Base-by-base conservation (phyloP, 2,113 vertebrate species). In the Indicator maculatus region DNA sequence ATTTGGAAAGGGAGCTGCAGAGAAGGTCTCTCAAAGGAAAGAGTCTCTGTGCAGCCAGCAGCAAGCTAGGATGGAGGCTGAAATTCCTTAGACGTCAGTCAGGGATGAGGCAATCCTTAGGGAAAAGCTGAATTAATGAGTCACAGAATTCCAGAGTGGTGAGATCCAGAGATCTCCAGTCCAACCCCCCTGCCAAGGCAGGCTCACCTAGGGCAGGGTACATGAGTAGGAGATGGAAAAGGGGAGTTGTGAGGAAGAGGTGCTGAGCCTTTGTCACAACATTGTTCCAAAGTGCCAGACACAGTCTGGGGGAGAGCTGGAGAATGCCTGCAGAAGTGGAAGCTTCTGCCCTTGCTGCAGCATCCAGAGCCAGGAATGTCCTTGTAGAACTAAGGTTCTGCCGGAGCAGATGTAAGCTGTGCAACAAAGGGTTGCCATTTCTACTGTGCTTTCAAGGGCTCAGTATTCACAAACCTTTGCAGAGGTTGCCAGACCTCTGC, bases 271-370 rank as follows among this genome's bases (percentile, higher is more conserved):
- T 73, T 28, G 3, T 36, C 47, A 9, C 19, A 5, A 12, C 4
- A 5, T 3, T 23, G 10, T 27, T 27, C 1, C 2, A n/a, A 23
- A 3, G 2, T 47, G 16, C 14, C 52, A 41, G 60, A 73, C 39
- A 8, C 38, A 14, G 9, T 21, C 41, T 27, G 2, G 7, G 60
- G 28, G 3, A 26, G 60, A 67, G 28, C 24, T 41, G 72, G 33
- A 69, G 50, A 33, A 4, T 2, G 11, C 27, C 55, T 69, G 36
- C 64, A 65, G 76, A 63, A 31, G 31, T 9, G 23, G 13, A 47
- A 20, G 11, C 12, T 30, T 88, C 64, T 66, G 83, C 67, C n/a
- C 47, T 45, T 38, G 12, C 67, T 59, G 64, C 88, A 53, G 53
- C 30, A 26, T 20, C 41, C 36, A 19, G 38, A 30, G n/a, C 21